Conservation (phyloP, 2,113 vertebrate species). For the Atherinomorus stipes region DNA sequence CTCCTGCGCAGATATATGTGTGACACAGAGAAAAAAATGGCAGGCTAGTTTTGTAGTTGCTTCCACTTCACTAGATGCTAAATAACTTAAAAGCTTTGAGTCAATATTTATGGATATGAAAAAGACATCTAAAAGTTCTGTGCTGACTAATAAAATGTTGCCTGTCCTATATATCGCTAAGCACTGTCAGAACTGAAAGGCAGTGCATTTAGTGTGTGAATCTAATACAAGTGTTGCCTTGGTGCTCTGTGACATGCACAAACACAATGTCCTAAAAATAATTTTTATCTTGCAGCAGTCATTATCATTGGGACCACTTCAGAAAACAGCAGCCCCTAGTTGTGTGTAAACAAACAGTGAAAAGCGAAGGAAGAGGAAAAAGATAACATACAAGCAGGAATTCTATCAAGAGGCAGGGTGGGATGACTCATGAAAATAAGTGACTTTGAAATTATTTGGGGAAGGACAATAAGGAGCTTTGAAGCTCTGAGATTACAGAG, state of each 20-base stretch:
- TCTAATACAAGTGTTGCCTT: slow-evolving; percentile 44
- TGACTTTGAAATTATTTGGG: slow-evolving; percentile 76
- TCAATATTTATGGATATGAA: slow-evolving; percentile 60
- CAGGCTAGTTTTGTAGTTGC: slow-evolving; percentile 28
- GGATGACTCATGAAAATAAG: slow-evolving; percentile 80
- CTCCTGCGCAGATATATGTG: slow-evolving; percentile 40
- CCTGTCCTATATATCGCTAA: slow-evolving; percentile 39
- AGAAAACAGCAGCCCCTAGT: slow-evolving; percentile 75
- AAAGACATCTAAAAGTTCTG: slow-evolving; percentile 42
- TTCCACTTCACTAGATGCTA: slow-evolving; percentile 47
- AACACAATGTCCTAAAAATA: slow-evolving; percentile 80
- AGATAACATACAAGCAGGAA: slow-evolving; percentile 73
- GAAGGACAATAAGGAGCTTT: slow-evolving; percentile 80
- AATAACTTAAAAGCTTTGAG: slow-evolving; percentile 40
- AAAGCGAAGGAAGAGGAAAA: slow-evolving; percentile 65
- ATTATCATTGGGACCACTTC: slow-evolving; percentile 79
- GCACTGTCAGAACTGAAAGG: slow-evolving; percentile 46
- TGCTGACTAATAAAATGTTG: slow-evolving; percentile 46
- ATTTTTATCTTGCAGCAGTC: slow-evolving; percentile 78
- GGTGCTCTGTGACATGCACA: slow-evolving; percentile 68
- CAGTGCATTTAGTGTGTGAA: slow-evolving; percentile 45
- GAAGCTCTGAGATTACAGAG: slow-evolving; percentile 71
- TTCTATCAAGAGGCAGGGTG: slow-evolving; percentile 74
- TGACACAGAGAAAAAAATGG: slow-evolving; percentile 36
- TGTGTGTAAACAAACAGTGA: slow-evolving; percentile 76